Conservation (phyloP, 35 echinoderm and acorn worm genomes). For the Chiridota heheva region DNA sequence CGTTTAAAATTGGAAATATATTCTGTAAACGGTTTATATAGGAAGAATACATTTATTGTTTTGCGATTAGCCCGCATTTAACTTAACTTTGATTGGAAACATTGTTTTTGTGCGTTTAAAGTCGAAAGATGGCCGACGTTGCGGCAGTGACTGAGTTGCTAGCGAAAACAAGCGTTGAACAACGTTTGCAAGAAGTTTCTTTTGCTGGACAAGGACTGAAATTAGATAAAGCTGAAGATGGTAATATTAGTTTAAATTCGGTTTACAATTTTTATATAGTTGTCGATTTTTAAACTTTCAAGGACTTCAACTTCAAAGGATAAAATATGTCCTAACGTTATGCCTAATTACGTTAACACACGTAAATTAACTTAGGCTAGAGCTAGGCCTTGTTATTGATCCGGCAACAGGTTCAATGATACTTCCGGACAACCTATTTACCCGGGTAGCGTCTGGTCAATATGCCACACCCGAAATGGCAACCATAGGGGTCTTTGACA, state of each 20-base stretch:
- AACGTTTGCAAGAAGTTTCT: conserved; percentile 83
- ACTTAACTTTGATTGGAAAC: too few species aligned
- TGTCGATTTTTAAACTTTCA: neutral
- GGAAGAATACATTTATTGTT: too few species aligned
- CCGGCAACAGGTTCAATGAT: neutral
- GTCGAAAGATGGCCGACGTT: conserved; percentile 51
- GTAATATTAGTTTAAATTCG: conserved; percentile 31
- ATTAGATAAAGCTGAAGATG: conserved; percentile 84
- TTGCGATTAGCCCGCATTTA: too few species aligned
- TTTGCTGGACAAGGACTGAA: conserved; percentile 89
- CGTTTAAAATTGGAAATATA: too few species aligned
- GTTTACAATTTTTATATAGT: too few species aligned
- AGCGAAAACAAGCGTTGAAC: conserved; percentile 71
- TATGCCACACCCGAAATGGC: too few species aligned
- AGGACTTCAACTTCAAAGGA: neutral
- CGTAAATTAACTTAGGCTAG: neutral
- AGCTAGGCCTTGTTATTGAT: neutral
- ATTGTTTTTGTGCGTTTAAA: conserved; percentile 14
- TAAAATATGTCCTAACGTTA: neutral
- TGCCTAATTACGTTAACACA: neutral
- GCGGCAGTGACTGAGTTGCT: conserved; percentile 73
- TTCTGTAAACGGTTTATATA: too few species aligned
- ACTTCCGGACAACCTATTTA: neutral
- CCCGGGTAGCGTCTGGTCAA: neutral
- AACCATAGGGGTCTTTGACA: too few species aligned